phyloP scores from a whole-genome alignment of 2,797 vertebrate species.

The Alca torda region DNA sequence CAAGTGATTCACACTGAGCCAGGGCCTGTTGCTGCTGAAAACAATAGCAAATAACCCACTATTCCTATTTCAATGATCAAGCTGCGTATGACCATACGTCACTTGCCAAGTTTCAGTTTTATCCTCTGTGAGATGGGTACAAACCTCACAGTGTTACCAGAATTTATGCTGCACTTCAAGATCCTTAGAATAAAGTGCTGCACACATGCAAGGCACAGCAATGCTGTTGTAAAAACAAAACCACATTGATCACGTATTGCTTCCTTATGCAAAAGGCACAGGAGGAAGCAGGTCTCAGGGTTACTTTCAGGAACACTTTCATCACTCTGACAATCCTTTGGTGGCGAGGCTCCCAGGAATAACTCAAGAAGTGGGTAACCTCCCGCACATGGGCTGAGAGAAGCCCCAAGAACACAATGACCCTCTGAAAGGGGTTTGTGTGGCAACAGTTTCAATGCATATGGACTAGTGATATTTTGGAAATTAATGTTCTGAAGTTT shows the following conservation, averaged over 20 bases:
- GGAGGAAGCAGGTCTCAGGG: not conserved
- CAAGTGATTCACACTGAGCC: not conserved
- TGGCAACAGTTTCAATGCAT: not conserved
- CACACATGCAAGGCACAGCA: not conserved
- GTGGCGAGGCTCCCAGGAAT: not conserved
- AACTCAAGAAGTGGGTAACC: not conserved
- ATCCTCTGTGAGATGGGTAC: not conserved
- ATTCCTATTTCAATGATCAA: not conserved
- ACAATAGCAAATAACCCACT: not conserved
- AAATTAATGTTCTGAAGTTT: not conserved
- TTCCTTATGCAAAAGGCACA: not conserved
- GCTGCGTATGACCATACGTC: not conserved
- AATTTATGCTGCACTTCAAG: not conserved
- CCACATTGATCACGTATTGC: fast-evolving
- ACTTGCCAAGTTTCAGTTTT: not conserved
- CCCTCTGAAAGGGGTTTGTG: not conserved
- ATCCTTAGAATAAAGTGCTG: not conserved
- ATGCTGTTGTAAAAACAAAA: not conserved
- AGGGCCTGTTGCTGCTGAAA: not conserved
- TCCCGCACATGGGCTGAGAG: fast-evolving
- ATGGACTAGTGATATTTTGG: not conserved
- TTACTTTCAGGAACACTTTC: not conserved
- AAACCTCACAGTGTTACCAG: not conserved
- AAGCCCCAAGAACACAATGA: not conserved
- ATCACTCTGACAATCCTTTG: not conserved